These are phyloP conservation scores for Drosophila sulfurigaster DNA, from an alignment of 1,140 invertebrate species.

Conservation along the genomic window DNA sequence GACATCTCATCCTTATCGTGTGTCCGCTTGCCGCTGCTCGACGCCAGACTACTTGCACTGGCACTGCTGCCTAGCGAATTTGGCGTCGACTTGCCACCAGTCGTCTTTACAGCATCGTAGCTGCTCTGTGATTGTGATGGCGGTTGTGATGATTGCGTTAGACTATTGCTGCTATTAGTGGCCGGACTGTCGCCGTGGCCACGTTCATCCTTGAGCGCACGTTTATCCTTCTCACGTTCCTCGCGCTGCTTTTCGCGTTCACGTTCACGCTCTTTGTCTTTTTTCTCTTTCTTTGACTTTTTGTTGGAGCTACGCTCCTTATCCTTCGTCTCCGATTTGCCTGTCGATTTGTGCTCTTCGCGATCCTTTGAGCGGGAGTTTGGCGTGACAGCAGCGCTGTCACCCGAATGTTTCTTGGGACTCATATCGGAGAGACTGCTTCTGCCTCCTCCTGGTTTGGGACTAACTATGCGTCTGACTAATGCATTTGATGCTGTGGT, in stretches of 20 bases:
- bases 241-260: slow-evolving; percentile 79
- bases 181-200: slow-evolving; percentile 58
- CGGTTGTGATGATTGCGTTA: slow-evolving; percentile 11
- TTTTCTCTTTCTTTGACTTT: slow-evolving; percentile 86
- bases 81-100: slow-evolving; percentile 69
- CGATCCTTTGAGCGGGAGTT: slow-evolving; percentile 68
- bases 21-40: slow-evolving; percentile 32
- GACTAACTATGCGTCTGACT: slow-evolving; percentile 87
- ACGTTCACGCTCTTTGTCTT: slow-evolving; percentile 86
- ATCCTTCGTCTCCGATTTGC: slow-evolving; percentile 84
- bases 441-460: slow-evolving; percentile 68
- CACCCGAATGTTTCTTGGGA: slow-evolving; percentile 54
- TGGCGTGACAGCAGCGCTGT: slow-evolving; percentile 21
- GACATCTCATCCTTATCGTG: slow-evolving; percentile 57
- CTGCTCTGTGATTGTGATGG: slow-evolving; percentile 24
- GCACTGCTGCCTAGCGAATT: slow-evolving; percentile 66
- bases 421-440: slow-evolving; percentile 60
- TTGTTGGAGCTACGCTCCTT: slow-evolving; percentile 86
- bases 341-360: slow-evolving; percentile 83
- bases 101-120: slow-evolving; percentile 63
- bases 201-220: slow-evolving; percentile 75
- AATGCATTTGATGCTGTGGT: slow-evolving; percentile 20
- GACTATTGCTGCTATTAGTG: slow-evolving; percentile 24
- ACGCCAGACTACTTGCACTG: slow-evolving; percentile 51
- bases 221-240: slow-evolving; percentile 84